Conservation (phyloP, 2,113 vertebrate species). For the Forbesichthys agassizii region DNA sequence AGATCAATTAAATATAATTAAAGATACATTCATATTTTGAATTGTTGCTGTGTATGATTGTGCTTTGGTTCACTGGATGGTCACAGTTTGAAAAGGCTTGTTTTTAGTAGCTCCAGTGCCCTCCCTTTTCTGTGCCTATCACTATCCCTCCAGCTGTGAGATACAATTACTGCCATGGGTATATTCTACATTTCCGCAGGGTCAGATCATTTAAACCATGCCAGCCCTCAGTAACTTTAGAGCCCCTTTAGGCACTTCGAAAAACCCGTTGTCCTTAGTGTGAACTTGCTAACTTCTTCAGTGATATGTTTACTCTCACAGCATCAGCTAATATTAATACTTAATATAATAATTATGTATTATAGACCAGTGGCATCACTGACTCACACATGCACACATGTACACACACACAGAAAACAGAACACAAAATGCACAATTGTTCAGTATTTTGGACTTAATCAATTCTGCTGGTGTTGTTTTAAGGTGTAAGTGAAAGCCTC, state of each 20-base stretch:
- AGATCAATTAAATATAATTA: too few relatives aligned
- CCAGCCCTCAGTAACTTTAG: constrained; percentile 70
- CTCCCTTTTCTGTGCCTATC: constrained; percentile 21
- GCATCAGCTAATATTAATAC: too few relatives aligned
- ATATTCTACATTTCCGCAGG: constrained; percentile 70
- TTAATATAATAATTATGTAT: too few relatives aligned
- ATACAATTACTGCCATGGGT: constrained; percentile 66
- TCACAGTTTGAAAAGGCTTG: background rate
- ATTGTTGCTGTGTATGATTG: background rate
- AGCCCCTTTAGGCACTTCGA: constrained; percentile 56
- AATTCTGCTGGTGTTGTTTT: background rate
- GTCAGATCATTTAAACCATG: constrained; percentile 69
- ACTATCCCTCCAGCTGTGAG: constrained; percentile 54
- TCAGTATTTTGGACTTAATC: background rate
- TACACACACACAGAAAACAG: background rate
- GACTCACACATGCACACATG: too few relatives aligned
- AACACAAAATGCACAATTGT: background rate
- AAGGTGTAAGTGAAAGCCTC: background rate
- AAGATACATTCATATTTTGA: too few relatives aligned
- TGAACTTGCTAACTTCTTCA: constrained; percentile 57
- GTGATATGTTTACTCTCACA: constrained; percentile 17
- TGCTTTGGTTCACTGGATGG: constrained; percentile 15
- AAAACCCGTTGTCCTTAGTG: constrained; percentile 44
- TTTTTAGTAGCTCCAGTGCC: constrained; percentile 5
- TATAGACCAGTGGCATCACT: too few relatives aligned